phyloP scores from a whole-genome alignment of 2,888 invertebrate genomes.

The Folsomia manolachei region DNA sequence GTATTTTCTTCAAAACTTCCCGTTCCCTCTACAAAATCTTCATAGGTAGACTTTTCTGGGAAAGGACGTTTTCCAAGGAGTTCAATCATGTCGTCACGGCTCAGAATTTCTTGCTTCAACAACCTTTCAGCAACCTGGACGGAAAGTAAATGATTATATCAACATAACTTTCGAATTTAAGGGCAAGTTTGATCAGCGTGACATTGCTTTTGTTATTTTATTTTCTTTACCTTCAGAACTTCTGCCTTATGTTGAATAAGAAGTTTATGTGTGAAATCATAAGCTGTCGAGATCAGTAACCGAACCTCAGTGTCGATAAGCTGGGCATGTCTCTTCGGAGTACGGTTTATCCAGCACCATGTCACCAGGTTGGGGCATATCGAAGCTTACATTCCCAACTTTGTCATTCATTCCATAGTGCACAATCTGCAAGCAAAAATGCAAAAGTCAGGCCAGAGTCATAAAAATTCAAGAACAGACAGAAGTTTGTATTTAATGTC shows the following conservation, averaged over 20 bases:
- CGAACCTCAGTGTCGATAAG: slow-evolving; percentile 92
- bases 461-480: not conserved
- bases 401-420: slow-evolving; percentile 97
- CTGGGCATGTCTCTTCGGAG: slow-evolving; percentile 94
- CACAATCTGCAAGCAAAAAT: slow-evolving; percentile 64
- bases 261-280: slow-evolving; percentile 74
- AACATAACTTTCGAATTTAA: not conserved
- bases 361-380: slow-evolving; percentile 89
- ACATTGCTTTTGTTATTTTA: not conserved
- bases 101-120: slow-evolving; percentile 89
- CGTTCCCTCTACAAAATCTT: slow-evolving; percentile 97
- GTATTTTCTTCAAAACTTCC: slow-evolving; percentile 98
- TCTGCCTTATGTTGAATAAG: slow-evolving; percentile 76
- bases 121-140: slow-evolving; percentile 67
- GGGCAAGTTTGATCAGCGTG: not conserved
- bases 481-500: not conserved
- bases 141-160: slow-evolving; percentile 4
- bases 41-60: slow-evolving; percentile 97
- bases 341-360: slow-evolving; percentile 93
- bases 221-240: slow-evolving; percentile 71
- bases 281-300: slow-evolving; percentile 70
- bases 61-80: slow-evolving; percentile 91
- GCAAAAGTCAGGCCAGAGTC: not conserved
- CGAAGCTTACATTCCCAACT: slow-evolving; percentile 94
- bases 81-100: slow-evolving; percentile 96